phyloP scores from a whole-genome alignment of 1,140 invertebrate genomes.

The Pentalonia nigronervosa region DNA sequence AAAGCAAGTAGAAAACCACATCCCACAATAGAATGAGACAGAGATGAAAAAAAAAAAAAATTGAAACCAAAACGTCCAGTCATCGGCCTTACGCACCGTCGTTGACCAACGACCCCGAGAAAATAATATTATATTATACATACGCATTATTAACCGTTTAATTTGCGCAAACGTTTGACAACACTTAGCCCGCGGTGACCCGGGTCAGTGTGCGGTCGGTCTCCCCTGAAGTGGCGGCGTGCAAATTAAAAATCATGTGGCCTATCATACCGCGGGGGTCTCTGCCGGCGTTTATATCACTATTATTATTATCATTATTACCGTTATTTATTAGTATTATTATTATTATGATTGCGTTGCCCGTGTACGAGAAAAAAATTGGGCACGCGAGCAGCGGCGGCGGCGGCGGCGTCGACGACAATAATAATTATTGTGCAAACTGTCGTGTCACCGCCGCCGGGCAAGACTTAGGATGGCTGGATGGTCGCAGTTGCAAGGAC shows the following conservation, averaged over 20 bases:
- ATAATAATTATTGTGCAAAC: constrained; percentile 22
- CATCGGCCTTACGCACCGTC: constrained; percentile 32
- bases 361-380: neutral
- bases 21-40: neutral
- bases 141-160: neutral
- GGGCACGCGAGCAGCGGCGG: neutral
- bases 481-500: neutral
- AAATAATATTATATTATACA: neutral
- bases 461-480: neutral
- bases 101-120: constrained; percentile 51
- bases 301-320: neutral
- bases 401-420: neutral
- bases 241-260: constrained; percentile 33
- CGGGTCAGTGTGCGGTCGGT: constrained; percentile 40
- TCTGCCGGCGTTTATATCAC: neutral
- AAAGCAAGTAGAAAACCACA: neutral
- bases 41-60: constrained; percentile 8
- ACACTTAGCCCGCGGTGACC: constrained; percentile 47
- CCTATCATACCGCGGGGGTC: constrained; percentile 37
- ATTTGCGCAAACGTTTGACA: constrained; percentile 50
- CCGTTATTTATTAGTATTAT: neutral
- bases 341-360: constrained; percentile 5
- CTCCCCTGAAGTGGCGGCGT: neutral
- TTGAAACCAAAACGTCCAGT: constrained; percentile 29
- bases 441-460: neutral